A percentile compares a stretch with the other conserved stretches of the same genome.
These are phyloP conservation scores for Hirtodrosophila confusa DNA, from an alignment of 2,888 invertebrate species.

Conservation along the genomic window DNA sequence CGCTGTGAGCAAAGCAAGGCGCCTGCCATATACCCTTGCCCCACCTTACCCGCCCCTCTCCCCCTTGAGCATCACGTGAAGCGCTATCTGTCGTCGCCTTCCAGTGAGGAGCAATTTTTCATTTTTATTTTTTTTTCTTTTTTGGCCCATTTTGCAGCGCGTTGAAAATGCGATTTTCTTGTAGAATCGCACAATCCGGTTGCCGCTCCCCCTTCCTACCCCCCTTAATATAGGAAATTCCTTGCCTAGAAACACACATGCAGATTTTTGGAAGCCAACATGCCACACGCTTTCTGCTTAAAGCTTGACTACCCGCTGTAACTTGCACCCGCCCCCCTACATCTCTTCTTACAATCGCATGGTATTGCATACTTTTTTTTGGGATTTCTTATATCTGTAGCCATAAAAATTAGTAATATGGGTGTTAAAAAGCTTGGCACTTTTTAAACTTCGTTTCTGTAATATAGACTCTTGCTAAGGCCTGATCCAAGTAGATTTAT, in stretches of 20 bases:
- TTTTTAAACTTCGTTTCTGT: no score
- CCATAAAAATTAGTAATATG: background rate
- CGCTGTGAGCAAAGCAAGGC: slow-evolving; percentile 45
- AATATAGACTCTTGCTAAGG: no score
- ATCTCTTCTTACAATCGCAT: no score
- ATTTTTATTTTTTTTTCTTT: slow-evolving; percentile 27
- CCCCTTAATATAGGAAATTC: slow-evolving; percentile 2
- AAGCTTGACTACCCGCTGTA: slow-evolving; percentile 43
- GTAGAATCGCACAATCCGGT: slow-evolving; percentile 44
- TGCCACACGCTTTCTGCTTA: slow-evolving; percentile 54
- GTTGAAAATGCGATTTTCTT: slow-evolving; percentile 76
- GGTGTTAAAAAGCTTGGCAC: no score
- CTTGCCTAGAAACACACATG: slow-evolving; percentile 44
- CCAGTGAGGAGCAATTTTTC: slow-evolving; percentile 45
- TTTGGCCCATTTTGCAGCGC: slow-evolving; percentile 33
- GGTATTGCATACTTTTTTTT: slow-evolving; percentile 2
- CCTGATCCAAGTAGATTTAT: no score
- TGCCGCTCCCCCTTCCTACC: background rate
- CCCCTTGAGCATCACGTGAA: slow-evolving; percentile 7
- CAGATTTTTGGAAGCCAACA: slow-evolving; percentile 52
- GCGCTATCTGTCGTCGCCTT: slow-evolving; percentile 63
- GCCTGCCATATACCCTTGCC: background rate
- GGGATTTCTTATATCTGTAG: slow-evolving; percentile 14
- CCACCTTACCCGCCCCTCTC: background rate
- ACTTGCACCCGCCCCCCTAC: background rate